phyloP scores from a whole-genome alignment of 1,140 invertebrate genomes.

The Prorops nasuta region DNA sequence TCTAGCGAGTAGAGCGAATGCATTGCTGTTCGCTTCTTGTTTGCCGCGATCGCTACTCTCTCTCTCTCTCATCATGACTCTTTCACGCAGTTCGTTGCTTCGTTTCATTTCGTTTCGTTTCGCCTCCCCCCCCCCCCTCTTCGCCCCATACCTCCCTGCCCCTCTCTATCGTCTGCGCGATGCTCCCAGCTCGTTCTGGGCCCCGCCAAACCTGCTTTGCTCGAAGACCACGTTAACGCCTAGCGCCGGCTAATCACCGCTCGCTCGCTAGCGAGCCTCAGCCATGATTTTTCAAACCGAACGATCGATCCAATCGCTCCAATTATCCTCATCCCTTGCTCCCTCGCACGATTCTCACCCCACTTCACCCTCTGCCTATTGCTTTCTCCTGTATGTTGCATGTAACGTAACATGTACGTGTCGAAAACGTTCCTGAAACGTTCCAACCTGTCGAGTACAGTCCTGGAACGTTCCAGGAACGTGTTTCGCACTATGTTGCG shows the following conservation, averaged over 20 bases:
- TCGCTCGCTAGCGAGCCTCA: background rate
- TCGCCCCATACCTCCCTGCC: background rate
- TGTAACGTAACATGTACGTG: too few relatives aligned
- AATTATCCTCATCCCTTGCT: background rate
- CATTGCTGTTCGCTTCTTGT: slow-evolving; percentile 37
- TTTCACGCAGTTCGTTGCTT: slow-evolving; percentile 1
- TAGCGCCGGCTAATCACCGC: slow-evolving; percentile 34
- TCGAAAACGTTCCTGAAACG: too few relatives aligned
- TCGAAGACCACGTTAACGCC: slow-evolving; percentile 28
- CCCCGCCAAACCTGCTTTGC: slow-evolving; percentile 27
- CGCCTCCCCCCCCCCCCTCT: background rate
- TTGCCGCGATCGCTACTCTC: slow-evolving; percentile 25
- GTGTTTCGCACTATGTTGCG: too few relatives aligned
- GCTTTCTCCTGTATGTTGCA: too few relatives aligned
- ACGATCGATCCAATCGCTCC: slow-evolving; percentile 8
- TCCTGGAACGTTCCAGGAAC: too few relatives aligned
- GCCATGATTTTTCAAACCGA: slow-evolving; percentile 19
- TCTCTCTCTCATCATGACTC: background rate
- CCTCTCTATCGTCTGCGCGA: background rate
- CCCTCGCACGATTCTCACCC: background rate
- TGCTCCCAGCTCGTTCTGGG: background rate
- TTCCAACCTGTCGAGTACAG: too few relatives aligned
- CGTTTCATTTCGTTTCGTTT: background rate
- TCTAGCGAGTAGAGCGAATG: slow-evolving; percentile 39
- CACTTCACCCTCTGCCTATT: background rate